Evolutionary conservation across 2,888 invertebrate genomes (phyloP).

Genomic region (Pandemis cinnamomeana): DNA sequence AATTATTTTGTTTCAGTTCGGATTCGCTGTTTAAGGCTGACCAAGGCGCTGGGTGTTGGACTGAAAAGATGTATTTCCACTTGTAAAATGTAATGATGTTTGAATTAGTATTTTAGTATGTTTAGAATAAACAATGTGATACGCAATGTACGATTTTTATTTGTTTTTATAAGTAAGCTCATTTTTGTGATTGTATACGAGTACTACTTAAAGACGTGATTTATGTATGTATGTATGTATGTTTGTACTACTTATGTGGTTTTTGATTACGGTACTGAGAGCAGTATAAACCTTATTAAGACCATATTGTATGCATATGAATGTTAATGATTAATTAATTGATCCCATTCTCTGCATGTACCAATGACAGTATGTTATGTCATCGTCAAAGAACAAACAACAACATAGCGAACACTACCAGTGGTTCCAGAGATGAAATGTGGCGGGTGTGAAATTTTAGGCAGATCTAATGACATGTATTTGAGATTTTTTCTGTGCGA

Average conservation of each 20-base stretch:
- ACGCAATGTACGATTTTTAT: not conserved
- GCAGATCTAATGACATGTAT: too few species aligned
- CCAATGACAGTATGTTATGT: not conserved
- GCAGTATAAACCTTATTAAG: not conserved
- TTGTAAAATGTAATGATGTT: not conserved
- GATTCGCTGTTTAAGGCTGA: not conserved
- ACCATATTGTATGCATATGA: not conserved
- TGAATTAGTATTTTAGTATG: not conserved
- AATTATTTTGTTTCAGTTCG: not conserved
- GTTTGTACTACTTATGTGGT: too few species aligned
- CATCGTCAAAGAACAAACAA: not conserved
- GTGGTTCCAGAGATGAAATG: not conserved
- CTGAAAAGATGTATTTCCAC: not conserved
- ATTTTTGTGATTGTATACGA: too few species aligned
- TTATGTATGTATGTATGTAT: too few species aligned
- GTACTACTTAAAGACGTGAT: too few species aligned
- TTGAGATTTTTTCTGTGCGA: too few species aligned
- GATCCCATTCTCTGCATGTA: not conserved
- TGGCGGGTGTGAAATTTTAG: too few species aligned
- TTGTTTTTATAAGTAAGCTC: not conserved
- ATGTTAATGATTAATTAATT: constrained; percentile 3
- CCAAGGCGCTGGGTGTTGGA: not conserved
- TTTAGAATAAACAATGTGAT: constrained; percentile 3
- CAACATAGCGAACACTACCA: not conserved
- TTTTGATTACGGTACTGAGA: too few species aligned